phyloP scores from a whole-genome alignment of 2,113 vertebrate genomes.

The Pterocles burchelli region DNA sequence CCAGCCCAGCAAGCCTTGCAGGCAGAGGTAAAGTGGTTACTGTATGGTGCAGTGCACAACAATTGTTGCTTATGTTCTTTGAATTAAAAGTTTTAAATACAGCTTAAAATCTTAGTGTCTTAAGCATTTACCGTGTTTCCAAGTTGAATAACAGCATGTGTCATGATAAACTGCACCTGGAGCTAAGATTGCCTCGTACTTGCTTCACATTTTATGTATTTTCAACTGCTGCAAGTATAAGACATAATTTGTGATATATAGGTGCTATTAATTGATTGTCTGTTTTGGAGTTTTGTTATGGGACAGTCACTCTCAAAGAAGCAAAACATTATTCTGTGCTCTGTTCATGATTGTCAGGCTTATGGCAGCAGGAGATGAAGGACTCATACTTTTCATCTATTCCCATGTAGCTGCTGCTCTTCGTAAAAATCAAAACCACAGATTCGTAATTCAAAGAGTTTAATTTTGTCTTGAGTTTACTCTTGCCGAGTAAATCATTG shows the following conservation, averaged over 20 bases:
- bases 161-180: background rate
- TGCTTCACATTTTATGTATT: background rate
- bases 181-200: background rate
- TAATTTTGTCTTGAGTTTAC: background rate
- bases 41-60: background rate
- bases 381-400: background rate
- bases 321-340: background rate
- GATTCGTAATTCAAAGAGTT: background rate
- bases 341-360: background rate
- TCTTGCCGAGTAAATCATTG: background rate
- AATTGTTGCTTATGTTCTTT: background rate
- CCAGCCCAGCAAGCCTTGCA: constrained; percentile 76
- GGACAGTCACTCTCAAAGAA: background rate
- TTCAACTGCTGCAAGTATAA: background rate
- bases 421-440: background rate
- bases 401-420: background rate
- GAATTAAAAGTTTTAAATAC: background rate
- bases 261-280: background rate
- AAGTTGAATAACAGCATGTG: background rate
- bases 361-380: background rate
- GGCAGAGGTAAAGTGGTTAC: constrained; percentile 82
- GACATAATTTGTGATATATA: background rate
- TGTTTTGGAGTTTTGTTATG: background rate
- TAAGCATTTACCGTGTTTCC: background rate
- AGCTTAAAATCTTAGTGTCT: background rate